Conservation (phyloP, 2,888 invertebrate genomes). For the Nomada hirtipes region DNA sequence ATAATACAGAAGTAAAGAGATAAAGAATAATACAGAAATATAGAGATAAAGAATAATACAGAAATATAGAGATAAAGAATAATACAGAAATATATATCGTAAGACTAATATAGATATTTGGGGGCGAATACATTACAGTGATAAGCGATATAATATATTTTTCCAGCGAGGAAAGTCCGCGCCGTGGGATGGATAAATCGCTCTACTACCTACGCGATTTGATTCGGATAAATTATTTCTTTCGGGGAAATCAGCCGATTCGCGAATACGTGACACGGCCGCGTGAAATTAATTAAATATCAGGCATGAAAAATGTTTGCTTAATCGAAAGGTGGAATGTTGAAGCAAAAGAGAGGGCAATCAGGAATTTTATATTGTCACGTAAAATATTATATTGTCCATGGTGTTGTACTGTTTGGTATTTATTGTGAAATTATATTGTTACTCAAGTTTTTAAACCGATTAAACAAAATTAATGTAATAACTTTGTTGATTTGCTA, state of each 20-base stretch:
- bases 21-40: too few relatives aligned
- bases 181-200: conserved; percentile 48
- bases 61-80: too few relatives aligned
- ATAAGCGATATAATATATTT: conserved; percentile 57
- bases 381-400: not conserved
- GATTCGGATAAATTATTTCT: conserved; percentile 58
- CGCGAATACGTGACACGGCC: conserved; percentile 10
- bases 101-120: too few relatives aligned
- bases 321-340: not conserved
- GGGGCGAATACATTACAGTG: too few relatives aligned
- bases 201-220: conserved; percentile 43
- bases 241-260: conserved; percentile 38
- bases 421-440: too few relatives aligned
- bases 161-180: conserved; percentile 34
- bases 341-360: not conserved
- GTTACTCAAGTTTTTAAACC: not conserved
- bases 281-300: conserved; percentile 13
- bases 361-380: not conserved
- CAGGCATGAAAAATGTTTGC: not conserved
- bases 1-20: too few relatives aligned
- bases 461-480: not conserved
- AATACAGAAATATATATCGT: too few relatives aligned
- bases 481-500: too few relatives aligned
- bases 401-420: too few relatives aligned
- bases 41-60: too few relatives aligned